These are phyloP conservation scores for Betta splendens DNA, from an alignment of 2,797 vertebrate species.

Conservation along the genomic window DNA sequence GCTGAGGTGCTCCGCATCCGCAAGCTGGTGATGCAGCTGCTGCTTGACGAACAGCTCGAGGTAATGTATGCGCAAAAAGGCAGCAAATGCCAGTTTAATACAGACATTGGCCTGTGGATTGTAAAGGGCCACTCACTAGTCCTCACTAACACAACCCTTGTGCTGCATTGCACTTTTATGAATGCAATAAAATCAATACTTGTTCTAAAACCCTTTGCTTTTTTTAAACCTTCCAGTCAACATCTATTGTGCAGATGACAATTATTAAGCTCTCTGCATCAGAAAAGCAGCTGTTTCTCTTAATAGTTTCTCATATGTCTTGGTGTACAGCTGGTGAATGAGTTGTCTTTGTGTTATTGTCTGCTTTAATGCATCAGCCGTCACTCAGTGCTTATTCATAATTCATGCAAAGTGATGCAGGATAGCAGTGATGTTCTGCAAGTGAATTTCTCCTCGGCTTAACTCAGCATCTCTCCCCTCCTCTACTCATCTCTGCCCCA, in stretches of 20 bases:
- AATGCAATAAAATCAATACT: constrained; percentile 18
- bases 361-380: constrained; percentile 43
- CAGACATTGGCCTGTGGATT: constrained; percentile 39
- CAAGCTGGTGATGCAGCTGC: constrained; percentile 89
- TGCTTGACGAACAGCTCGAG: constrained; percentile 97
- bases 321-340: constrained; percentile 12
- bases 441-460: constrained; percentile 59
- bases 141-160: constrained; percentile 14
- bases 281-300: constrained; percentile 18
- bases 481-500: constrained; percentile 32
- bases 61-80: constrained; percentile 66
- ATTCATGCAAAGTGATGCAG: constrained; percentile 66
- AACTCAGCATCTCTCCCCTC: constrained; percentile 43
- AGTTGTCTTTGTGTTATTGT: constrained; percentile 29
- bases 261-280: constrained; percentile 30
- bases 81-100: constrained; percentile 28
- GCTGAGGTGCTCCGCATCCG: constrained; percentile 86
- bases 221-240: constrained; percentile 40
- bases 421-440: constrained; percentile 48
- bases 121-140: constrained; percentile 58
- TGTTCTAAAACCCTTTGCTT: constrained; percentile 4
- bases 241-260: constrained; percentile 29
- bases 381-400: constrained; percentile 62
- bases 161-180: constrained; percentile 6
- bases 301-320: constrained; percentile 37